Evolutionary conservation across 1,140 invertebrate species (phyloP).

Genomic region (Spodoptera frugiperda): DNA sequence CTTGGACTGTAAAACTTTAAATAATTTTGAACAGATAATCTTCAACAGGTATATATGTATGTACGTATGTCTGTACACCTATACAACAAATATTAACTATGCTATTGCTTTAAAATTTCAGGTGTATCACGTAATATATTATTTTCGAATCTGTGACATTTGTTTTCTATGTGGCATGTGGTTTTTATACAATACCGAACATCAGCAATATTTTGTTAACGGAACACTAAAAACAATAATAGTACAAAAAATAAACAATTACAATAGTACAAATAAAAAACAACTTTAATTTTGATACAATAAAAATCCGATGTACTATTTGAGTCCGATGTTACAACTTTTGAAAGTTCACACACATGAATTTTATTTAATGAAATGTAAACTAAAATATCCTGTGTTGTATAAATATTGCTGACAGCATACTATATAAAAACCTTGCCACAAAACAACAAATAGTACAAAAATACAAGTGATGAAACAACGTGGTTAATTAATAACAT

Average conservation of each 20-base stretch:
- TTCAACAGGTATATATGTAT: constrained; percentile 16
- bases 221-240: no score
- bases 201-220: neutral
- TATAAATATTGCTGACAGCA: neutral
- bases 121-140: constrained; percentile 18
- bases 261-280: no score
- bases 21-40: neutral
- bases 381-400: neutral
- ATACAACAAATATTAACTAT: constrained; percentile 47
- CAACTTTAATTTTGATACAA: neutral
- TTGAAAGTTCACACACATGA: no score
- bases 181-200: neutral
- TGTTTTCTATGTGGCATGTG: neutral
- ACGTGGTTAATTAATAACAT: constrained; percentile 19
- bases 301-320: no score
- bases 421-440: neutral
- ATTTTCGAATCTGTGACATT: constrained; percentile 19
- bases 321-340: no score
- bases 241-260: no score
- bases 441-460: constrained; percentile 15
- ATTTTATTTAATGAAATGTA: neutral
- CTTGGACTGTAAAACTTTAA: neutral
- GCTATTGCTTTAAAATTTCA: constrained; percentile 54
- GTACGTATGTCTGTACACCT: no score
- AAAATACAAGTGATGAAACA: constrained; percentile 18